Base-by-base conservation (phyloP, 2,113 vertebrate genomes). In the Polypterus senegalus region DNA sequence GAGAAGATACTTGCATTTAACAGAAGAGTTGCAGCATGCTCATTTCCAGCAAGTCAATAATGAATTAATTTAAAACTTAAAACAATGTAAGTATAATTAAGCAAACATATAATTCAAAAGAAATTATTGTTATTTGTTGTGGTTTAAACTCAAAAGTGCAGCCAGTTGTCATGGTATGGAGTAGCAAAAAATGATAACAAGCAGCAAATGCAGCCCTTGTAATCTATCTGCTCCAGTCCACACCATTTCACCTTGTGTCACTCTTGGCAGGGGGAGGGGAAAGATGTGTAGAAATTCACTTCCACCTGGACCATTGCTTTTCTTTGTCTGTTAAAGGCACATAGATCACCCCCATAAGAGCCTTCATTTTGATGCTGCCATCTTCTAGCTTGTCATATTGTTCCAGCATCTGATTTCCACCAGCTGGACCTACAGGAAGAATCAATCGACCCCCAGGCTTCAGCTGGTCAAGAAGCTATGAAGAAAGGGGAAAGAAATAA, bases 311-410 rank as follows among this genome's bases (percentile, higher is more conserved):
- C 93, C 94, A 97, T 82, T 99, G 96, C 91, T 95, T 97, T 67
- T 97, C 93, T 91, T 85, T 94, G 85, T 99, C 96, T 91, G 96
- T 99, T 92, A 99, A 97, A 97, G 96, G 96, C 95, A 99, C 96
- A 77, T 99, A 99, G 82, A 99, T 98, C 87, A 98, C 96, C 81
- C 95, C 95, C 96, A 99, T 99, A 81, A 99, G 83, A 79, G 92
- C 88, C 69, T 99, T 99, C 94, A 92, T 97, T 81, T 92, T 97
- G 87, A 89, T 92, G 81, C 91, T 97, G 88, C 95, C 96, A 53
- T 99, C 94, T 71, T 92, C 92, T 81, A 98, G 70, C 77, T 99
- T 99, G 80, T 99, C 96, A 11, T 97, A 94, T 78, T 99, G 96
- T 82, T 99, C 94, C 78, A 99, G 78, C 95, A 97, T 99, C 76